Conservation (phyloP, 2,113 vertebrate species). For the Gavialis gangeticus region DNA sequence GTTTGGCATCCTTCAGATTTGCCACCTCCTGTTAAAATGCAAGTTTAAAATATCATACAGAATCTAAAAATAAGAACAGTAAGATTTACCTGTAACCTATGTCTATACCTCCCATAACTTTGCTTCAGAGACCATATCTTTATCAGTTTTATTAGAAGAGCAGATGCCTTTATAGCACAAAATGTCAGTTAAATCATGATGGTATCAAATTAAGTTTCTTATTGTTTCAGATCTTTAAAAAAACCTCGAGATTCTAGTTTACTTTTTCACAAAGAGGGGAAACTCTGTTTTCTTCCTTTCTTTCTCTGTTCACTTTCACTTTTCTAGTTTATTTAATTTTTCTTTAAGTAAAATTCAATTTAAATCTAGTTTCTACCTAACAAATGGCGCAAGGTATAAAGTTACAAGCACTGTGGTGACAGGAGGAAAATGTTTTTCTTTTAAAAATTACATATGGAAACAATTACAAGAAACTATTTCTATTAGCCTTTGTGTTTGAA, state of each 20-base stretch:
- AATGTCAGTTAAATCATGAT: neutral
- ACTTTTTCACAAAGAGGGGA: neutral
- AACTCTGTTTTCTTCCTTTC: neutral
- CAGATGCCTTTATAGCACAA: neutral
- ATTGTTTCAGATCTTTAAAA: neutral
- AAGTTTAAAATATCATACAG: slow-evolving; percentile 24
- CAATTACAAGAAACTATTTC: neutral
- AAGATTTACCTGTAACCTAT: neutral
- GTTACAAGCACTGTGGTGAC: neutral
- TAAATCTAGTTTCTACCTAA: neutral
- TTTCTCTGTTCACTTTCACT: neutral
- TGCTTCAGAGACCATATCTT: neutral
- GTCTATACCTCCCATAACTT: neutral
- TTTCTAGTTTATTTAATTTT: neutral
- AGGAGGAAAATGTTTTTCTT: neutral
- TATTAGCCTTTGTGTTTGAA: neutral
- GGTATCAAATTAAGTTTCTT: neutral
- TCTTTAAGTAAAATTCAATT: neutral
- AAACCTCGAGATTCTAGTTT: neutral
- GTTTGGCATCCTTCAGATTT: slow-evolving; percentile 91
- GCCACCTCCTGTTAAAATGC: slow-evolving; percentile 84
- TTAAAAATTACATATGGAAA: neutral
- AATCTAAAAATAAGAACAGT: neutral
- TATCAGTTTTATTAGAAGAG: neutral
- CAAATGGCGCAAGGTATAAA: neutral